These are phyloP conservation scores for Cephalopachus bancanus DNA, from an alignment of 2,797 vertebrate genomes.

Conservation along the genomic window DNA sequence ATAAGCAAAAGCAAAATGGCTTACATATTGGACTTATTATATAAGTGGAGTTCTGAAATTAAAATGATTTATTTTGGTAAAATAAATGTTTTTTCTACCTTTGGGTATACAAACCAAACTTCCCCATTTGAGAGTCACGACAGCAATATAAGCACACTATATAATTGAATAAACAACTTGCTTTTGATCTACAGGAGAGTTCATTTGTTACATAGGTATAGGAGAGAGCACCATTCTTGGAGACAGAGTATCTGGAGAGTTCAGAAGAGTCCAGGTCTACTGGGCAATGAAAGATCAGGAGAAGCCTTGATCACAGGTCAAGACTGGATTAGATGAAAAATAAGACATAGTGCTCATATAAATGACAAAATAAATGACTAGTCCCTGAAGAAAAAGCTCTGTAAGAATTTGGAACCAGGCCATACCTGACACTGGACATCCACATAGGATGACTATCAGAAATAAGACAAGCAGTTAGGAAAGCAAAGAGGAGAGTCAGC, in stretches of 20 bases:
- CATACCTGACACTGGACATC: background rate
- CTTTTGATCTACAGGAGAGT: background rate
- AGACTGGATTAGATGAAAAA: background rate
- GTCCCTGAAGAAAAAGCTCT: background rate
- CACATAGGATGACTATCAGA: background rate
- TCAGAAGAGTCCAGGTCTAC: background rate
- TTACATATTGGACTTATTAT: background rate
- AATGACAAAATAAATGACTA: slow-evolving; percentile 12
- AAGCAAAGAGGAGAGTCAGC: background rate
- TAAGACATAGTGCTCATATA: background rate
- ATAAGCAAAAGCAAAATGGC: background rate
- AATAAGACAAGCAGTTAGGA: background rate
- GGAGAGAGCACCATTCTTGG: accelerated
- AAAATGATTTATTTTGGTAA: background rate
- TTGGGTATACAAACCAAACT: background rate
- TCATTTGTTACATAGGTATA: background rate
- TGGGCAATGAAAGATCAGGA: background rate
- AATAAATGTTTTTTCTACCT: background rate
- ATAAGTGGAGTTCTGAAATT: background rate
- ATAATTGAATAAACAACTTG: background rate
- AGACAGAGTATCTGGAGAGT: background rate
- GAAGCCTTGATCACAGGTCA: background rate
- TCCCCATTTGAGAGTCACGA: background rate
- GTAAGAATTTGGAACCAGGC: background rate
- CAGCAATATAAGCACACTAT: background rate